phyloP scores from a whole-genome alignment of 2,888 invertebrate species.

The Lapara coniferarum region DNA sequence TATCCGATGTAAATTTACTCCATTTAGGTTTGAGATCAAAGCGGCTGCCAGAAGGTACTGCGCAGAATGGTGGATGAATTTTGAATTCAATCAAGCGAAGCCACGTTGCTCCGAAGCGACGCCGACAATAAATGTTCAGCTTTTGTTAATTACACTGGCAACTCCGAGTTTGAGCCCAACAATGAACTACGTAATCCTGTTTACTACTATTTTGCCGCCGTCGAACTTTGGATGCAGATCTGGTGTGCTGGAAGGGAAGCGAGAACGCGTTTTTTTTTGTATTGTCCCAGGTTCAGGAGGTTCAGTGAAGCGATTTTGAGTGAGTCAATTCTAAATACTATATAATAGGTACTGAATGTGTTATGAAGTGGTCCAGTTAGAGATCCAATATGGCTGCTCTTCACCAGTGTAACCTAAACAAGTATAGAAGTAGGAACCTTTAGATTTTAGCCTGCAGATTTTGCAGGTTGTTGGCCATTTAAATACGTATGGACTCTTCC shows the following conservation, averaged over 20 bases:
- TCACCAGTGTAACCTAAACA: no score
- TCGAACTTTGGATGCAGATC: constrained; percentile 57
- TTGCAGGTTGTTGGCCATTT: no score
- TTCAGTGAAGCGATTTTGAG: no score
- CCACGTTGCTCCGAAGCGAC: constrained; percentile 26
- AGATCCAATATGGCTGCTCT: no score
- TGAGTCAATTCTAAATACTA: no score
- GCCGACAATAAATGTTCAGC: constrained; percentile 49
- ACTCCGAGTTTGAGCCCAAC: constrained; percentile 47
- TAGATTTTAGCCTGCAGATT: no score
- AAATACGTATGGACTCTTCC: no score
- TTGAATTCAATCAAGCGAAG: constrained; percentile 47
- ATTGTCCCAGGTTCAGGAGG: no score
- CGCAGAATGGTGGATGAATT: constrained; percentile 34
- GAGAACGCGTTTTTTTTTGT: constrained; percentile 31
- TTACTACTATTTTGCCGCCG: constrained; percentile 55
- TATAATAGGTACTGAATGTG: no score
- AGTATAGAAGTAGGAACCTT: no score
- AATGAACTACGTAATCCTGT: constrained; percentile 63
- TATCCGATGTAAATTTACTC: constrained; percentile 8
- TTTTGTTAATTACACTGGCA: constrained; percentile 57
- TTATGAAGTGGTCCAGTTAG: no score
- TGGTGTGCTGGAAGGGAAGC: constrained; percentile 34
- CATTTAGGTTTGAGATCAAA: constrained; percentile 8
- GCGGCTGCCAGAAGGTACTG: background rate